Base-by-base conservation (phyloP, 2,797 vertebrate species). In the Dicrostonyx torquatus region DNA sequence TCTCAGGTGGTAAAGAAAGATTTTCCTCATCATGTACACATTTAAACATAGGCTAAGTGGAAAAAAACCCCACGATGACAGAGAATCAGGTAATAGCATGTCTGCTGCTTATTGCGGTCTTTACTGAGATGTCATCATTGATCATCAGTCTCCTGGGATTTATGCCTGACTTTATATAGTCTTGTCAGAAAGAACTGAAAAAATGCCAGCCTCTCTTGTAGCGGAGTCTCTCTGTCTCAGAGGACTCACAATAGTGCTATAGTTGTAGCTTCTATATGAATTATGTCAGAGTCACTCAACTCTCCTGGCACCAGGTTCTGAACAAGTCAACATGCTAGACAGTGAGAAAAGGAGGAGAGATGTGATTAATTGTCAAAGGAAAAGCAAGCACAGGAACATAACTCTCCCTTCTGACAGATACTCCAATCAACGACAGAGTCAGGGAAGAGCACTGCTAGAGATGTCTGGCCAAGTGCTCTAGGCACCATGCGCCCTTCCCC, bases 111-210 rank as follows among this genome's bases (percentile, higher is more conserved):
- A 73, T 75, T 78, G 29, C 12, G 37, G 15, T 70, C 96, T 40
- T 86, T 90, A 12, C 37, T 92, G 75, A 95, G 92, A 93, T 96
- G 45, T 48, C 82, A 91, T 91, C 6, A 94, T 77, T 96, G 89
- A 94, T 95, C 93, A 93, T 78, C 80, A 94, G 78, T 96, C 82
- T 87, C 73, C 86, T 70, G 84, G 89, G 60, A 96, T 66, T 58
- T 95, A 40, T 89, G 72, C 94, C 58, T 95, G 75, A 34, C 0
- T 94, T 5, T 82, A 22, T 66, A 43, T 24, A 79, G 60, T 75
- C 45, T 89, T 97, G 87, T 96, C 93, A 98, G 58, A 89, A 92
- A 87, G 91, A 96, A 95, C n/a, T 90, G 79, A 97, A 73, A 12
- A 96, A 96, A 93, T 87, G 2, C 37, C 82, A 92, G 45, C 31